Evolutionary conservation across 92 coral and sea anemone genomes (phyloP).

Genomic region (Siderastrea radians): DNA sequence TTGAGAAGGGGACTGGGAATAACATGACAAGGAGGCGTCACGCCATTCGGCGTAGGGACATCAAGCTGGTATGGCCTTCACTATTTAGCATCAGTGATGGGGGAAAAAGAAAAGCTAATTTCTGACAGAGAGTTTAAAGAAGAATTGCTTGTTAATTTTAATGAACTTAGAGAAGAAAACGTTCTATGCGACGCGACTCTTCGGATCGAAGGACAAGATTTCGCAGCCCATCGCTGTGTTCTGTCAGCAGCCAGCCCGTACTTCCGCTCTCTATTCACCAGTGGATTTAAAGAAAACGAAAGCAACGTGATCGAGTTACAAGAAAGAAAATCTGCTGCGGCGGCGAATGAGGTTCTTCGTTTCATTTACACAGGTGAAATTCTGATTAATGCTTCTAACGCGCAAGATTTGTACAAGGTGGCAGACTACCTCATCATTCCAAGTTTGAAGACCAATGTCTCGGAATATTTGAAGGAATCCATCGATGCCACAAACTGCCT

Average conservation of each 20-base stretch:
- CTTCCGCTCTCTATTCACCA: slow-evolving; percentile 74
- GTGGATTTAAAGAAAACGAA: slow-evolving; percentile 41
- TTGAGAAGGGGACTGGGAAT: no score
- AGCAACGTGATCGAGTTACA: slow-evolving; percentile 39
- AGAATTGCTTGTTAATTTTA: background rate
- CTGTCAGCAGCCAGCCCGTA: slow-evolving; percentile 78
- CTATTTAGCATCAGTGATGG: background rate
- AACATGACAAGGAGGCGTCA: no score
- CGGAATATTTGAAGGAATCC: slow-evolving; percentile 53
- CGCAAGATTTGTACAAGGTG: slow-evolving; percentile 56
- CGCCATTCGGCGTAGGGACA: no score
- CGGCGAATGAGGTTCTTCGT: slow-evolving; percentile 50
- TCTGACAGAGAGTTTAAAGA: background rate
- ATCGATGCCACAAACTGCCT: slow-evolving; percentile 67
- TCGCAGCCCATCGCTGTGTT: slow-evolving; percentile 73
- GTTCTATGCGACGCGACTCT: slow-evolving; percentile 78
- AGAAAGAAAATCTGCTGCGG: slow-evolving; percentile 37
- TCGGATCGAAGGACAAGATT: slow-evolving; percentile 69
- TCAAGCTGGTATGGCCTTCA: no score
- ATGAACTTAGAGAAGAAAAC: slow-evolving; percentile 5
- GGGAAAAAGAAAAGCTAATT: background rate
- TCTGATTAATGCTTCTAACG: slow-evolving; percentile 62
- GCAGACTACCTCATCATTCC: slow-evolving; percentile 75
- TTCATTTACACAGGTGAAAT: slow-evolving; percentile 81
- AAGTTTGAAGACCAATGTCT: slow-evolving; percentile 55